Conservation (phyloP, 2,113 vertebrate species). For the Columba janthina region DNA sequence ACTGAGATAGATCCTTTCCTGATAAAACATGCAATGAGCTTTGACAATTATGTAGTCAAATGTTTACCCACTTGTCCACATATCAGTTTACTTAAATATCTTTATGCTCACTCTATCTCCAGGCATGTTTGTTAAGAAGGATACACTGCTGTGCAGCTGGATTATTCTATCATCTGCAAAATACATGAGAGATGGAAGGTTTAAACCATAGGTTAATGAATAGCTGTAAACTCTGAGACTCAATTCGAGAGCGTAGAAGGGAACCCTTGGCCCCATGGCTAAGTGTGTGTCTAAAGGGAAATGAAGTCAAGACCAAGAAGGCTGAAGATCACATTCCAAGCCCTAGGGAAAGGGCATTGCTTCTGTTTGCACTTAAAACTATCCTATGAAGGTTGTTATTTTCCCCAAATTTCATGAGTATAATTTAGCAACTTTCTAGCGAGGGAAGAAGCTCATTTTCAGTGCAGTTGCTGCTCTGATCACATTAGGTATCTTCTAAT, state of each 20-base stretch:
- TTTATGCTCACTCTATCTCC: not conserved
- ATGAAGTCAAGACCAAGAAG: not conserved
- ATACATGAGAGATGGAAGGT: not conserved
- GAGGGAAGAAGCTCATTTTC: not conserved
- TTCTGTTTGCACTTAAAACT: not conserved
- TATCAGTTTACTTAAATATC: not conserved
- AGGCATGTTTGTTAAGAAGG: constrained; percentile 1
- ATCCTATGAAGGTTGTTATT: not conserved
- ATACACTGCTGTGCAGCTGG: not conserved
- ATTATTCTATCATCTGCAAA: constrained; percentile 6
- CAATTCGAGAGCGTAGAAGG: not conserved
- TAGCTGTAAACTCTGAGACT: constrained; percentile 7
- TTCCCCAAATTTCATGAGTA: not conserved
- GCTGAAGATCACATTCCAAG: not conserved
- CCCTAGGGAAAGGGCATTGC: not conserved
- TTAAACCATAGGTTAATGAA: constrained; percentile 42
- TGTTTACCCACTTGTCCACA: constrained; percentile 15
- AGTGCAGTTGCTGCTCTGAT: not conserved
- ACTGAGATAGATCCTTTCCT: not conserved
- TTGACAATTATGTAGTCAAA: not conserved
- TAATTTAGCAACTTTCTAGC: not conserved
- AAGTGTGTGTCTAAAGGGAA: not conserved
- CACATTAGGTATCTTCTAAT: not conserved
- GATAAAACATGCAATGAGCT: not conserved
- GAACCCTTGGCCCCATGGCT: not conserved